Evolutionary conservation across 2,888 invertebrate genomes (phyloP).

Genomic region (Norana najaformis): DNA sequence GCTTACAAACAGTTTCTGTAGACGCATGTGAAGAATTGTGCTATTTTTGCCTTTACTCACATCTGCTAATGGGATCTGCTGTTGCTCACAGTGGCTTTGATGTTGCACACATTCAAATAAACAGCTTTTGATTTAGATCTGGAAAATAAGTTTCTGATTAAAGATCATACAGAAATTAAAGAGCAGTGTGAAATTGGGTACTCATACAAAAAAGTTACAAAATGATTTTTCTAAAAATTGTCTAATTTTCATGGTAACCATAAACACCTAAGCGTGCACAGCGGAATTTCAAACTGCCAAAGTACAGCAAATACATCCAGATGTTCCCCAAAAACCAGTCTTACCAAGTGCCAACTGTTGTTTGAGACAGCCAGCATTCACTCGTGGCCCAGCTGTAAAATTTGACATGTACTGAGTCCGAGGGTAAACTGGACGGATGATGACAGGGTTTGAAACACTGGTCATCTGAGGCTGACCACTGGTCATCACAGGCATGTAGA

Average conservation of each 20-base stretch:
- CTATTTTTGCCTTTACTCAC: neutral
- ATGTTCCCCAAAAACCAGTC: neutral
- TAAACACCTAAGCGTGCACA: too few species aligned
- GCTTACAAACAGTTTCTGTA: too few species aligned
- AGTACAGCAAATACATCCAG: neutral
- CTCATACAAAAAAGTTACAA: neutral
- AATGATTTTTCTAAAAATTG: neutral
- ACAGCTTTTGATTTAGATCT: neutral
- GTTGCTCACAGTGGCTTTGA: too few species aligned
- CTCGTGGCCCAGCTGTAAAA: conserved; percentile 68
- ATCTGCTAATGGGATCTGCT: neutral
- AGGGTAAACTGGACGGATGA: conserved; percentile 37
- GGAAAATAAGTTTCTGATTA: neutral
- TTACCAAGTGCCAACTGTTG: neutral
- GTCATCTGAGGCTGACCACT: neutral
- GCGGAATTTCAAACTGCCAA: neutral
- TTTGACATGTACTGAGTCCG: conserved; percentile 37
- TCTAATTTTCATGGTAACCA: neutral
- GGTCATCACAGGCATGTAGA: neutral
- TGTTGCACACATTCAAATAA: neutral
- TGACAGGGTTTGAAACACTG: neutral
- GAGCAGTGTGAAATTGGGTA: neutral
- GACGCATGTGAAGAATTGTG: too few species aligned
- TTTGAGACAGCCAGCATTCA: conserved; percentile 72
- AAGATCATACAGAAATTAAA: neutral